Evolutionary conservation across 1,140 invertebrate genomes (phyloP), one percentile per base, ranked within the genome.

Genomic region (Magallana gigas): DNA sequence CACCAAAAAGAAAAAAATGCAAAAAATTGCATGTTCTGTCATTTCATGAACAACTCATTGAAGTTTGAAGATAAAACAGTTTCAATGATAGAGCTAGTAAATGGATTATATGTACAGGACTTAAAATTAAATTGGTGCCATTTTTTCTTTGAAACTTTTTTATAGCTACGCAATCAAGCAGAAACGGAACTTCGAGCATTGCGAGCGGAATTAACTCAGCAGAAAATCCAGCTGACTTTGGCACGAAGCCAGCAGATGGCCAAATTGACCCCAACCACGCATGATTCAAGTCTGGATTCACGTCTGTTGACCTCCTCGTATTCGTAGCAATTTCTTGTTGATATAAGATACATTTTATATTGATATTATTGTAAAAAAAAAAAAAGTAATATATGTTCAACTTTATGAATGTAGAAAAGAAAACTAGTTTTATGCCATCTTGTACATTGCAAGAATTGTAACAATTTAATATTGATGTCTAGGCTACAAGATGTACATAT

Each of bases 121-220:
- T 36, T 76, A 11, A 48, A 48, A 64, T 16, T 64, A 14, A 76
- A 12, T 76, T 12, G 23, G 29, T 76, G 68, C 68, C 68, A 76
- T 76, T 76, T 76, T 76, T 29, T 76, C 23, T 76, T 76, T 71
- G 8, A 76, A 16, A 64, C 56, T 57, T 83, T 87, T 90, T 94
- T 95, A 9, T 92, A 96, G 95, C 92, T 96, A 86, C 94, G 95
- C 87, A 94, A 94, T 91, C 95, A 95, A 92, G 95, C 95, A 18
- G 95, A 95, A 88, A 93, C 94, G 84, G 95, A 96, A 91, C 92
- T 95, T 57, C 88, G 94, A 82, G 94, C 94, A 6, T 88, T 96
- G 62, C 90, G 95, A 87, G 94, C 94, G 87, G 95, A 96, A 84
- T 92, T 96, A 59, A 93, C 93, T 8, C 95, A 95, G 92, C 95